phyloP scores from a whole-genome alignment of 2,797 vertebrate species.

The Gymnocypris eckloni region DNA sequence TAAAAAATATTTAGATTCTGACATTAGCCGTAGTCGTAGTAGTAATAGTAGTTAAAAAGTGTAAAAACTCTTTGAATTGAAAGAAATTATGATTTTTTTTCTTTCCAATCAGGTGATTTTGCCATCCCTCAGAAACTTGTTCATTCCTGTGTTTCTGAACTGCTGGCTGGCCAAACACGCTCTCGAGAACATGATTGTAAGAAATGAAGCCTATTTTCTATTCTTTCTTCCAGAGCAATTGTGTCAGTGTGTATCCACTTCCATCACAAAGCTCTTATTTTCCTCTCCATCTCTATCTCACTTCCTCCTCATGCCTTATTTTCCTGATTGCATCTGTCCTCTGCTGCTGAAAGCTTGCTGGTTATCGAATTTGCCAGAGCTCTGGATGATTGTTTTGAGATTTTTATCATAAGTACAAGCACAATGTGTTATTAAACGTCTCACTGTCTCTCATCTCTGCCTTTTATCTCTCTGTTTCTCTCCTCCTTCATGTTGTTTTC shows the following conservation, averaged over 20 bases:
- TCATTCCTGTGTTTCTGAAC: slow-evolving; percentile 87
- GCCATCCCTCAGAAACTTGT: slow-evolving; percentile 82
- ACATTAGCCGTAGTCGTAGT: neutral
- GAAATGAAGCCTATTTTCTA: slow-evolving; percentile 53
- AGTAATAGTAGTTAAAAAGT: neutral
- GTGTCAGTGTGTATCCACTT: slow-evolving; percentile 36
- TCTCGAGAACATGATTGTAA: slow-evolving; percentile 87
- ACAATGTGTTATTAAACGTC: neutral
- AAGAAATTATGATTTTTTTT: neutral
- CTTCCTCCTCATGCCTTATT: neutral
- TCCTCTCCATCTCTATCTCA: slow-evolving; percentile 18
- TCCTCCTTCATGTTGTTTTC: slow-evolving; percentile 44
- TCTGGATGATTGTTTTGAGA: neutral
- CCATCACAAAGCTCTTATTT: slow-evolving; percentile 25
- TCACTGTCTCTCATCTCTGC: neutral
- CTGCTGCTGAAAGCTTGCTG: slow-evolving; percentile 1
- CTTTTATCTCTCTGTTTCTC: slow-evolving; percentile 24
- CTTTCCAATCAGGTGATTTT: slow-evolving; percentile 78
- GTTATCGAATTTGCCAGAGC: slow-evolving; percentile 16
- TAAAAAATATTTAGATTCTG: neutral
- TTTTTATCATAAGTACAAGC: neutral
- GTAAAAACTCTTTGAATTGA: neutral
- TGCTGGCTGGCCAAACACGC: slow-evolving; percentile 87
- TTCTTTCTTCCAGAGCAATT: slow-evolving; percentile 33
- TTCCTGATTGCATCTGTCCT: slow-evolving; percentile 4